Conservation (phyloP, 37 sponge, comb jelly and placozoan genomes). For the Beroe forskalii region DNA sequence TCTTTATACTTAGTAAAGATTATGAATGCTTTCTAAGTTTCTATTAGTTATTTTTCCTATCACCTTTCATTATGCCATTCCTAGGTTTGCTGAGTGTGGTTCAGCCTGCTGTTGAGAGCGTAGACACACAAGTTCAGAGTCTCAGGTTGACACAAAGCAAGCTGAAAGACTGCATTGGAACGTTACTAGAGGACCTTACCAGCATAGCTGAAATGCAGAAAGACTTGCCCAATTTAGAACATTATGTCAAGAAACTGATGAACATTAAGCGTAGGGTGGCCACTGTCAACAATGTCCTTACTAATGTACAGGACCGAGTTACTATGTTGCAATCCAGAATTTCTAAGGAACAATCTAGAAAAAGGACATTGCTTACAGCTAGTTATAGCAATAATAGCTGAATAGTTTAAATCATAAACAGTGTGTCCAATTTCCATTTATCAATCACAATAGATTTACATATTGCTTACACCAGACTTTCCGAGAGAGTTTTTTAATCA, state of each 20-base stretch:
- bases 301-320: constrained; percentile 65
- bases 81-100: constrained; percentile 10
- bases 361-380: constrained; percentile 25
- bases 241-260: constrained; percentile 51
- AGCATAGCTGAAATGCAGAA: constrained; percentile 44
- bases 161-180: constrained; percentile 26
- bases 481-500: no score
- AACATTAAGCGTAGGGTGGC: constrained; percentile 43
- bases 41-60: no score
- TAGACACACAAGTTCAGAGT: constrained; percentile 36
- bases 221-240: constrained; percentile 51
- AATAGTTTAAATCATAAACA: no score
- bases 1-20: no score
- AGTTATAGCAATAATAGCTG: not conserved
- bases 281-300: constrained; percentile 57
- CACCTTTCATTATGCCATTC: no score
- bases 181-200: not conserved
- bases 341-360: constrained; percentile 18
- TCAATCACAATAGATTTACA: no score
- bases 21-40: no score
- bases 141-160: constrained; percentile 7
- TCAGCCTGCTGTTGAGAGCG: constrained; percentile 16
- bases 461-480: no score
- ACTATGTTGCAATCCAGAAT: constrained; percentile 7
- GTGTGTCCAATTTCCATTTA: no score